Evolutionary conservation across 1,140 invertebrate genomes (phyloP).

Genomic region (Drosophila mojavensis): DNA sequence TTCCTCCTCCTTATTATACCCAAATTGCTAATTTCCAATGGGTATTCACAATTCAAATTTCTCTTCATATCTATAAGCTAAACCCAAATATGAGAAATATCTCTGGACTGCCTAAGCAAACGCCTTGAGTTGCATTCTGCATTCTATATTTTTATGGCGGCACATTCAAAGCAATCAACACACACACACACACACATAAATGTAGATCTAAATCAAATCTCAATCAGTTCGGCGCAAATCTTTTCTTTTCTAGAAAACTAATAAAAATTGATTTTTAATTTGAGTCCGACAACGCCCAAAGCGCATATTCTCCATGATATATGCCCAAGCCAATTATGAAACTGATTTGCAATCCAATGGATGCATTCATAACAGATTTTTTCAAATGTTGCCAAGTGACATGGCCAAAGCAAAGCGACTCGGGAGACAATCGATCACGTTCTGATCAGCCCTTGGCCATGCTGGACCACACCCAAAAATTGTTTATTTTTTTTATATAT

Average conservation of each 20-base stretch:
- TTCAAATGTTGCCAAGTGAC: background rate
- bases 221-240: background rate
- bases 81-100: background rate
- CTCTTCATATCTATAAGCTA: too few relatives aligned
- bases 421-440: slow-evolving; percentile 25
- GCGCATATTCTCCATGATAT: background rate
- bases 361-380: background rate
- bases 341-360: too few relatives aligned
- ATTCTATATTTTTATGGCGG: slow-evolving; percentile 8
- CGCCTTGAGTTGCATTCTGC: background rate
- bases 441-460: slow-evolving; percentile 12
- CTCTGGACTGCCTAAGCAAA: slow-evolving; percentile 14
- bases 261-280: slow-evolving; percentile 3
- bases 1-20: too few relatives aligned
- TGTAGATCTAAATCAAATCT: background rate
- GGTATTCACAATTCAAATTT: too few relatives aligned
- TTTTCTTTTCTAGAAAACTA: background rate
- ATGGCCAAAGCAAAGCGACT: background rate
- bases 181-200: background rate
- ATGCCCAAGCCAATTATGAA: slow-evolving; percentile 1
- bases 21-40: too few relatives aligned
- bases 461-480: slow-evolving; percentile 23
- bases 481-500: slow-evolving; percentile 7
- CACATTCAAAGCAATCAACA: slow-evolving; percentile 27
- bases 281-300: slow-evolving; percentile 5